phyloP scores from a whole-genome alignment of 2,113 vertebrate genomes.

The Glaucomys volans region DNA sequence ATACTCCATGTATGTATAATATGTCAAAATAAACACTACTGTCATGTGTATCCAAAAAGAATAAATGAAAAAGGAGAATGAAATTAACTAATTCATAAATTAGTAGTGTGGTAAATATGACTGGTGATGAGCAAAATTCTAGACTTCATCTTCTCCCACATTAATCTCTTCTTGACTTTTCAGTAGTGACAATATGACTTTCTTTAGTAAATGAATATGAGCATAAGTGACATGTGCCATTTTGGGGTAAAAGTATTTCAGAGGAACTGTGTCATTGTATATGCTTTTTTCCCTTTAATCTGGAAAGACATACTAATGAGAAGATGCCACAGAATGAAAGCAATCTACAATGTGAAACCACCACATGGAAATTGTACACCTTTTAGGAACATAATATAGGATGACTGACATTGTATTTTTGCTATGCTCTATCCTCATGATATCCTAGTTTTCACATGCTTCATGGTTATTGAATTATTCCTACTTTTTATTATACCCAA shows the following conservation, averaged over 20 bases:
- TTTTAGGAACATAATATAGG: neutral
- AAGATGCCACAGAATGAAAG: neutral
- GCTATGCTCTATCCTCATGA: neutral
- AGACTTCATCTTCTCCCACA: neutral
- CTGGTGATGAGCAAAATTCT: neutral
- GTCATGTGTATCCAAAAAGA: too few species aligned
- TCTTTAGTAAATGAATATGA: neutral
- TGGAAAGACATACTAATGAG: neutral
- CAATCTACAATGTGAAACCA: neutral
- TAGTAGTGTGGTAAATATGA: neutral
- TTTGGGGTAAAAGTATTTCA: neutral
- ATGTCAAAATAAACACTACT: too few species aligned
- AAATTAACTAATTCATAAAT: neutral
- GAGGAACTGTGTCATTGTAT: neutral
- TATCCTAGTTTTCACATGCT: neutral
- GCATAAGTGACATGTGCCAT: neutral
- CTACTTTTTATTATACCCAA: neutral
- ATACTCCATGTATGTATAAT: too few species aligned
- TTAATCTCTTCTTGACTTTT: neutral
- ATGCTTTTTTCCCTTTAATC: neutral
- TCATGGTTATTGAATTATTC: constrained; percentile 14
- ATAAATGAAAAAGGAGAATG: neutral
- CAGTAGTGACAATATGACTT: neutral
- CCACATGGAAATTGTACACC: neutral
- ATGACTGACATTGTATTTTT: neutral